phyloP scores from a whole-genome alignment of 2,888 invertebrate species.

The Macroteleia sp. region DNA sequence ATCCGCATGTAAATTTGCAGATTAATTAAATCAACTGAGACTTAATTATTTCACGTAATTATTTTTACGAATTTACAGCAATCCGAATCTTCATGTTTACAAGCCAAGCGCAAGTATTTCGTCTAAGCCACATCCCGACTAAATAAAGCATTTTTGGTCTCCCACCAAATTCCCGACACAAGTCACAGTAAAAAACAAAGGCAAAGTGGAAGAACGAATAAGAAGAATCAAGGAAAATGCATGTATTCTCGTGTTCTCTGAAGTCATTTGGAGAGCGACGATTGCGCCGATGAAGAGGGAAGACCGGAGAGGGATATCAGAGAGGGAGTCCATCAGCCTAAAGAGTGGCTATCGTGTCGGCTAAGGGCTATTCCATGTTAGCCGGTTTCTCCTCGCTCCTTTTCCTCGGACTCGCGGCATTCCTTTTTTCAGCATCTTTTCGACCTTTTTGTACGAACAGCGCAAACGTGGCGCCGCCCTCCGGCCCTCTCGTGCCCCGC shows the following conservation, averaged over 20 bases:
- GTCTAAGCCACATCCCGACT: slow-evolving; percentile 1
- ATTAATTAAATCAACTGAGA: slow-evolving; percentile 2
- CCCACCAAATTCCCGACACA: slow-evolving; percentile 1
- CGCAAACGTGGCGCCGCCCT: slow-evolving; percentile 82
- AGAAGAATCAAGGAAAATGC: slow-evolving; percentile 54
- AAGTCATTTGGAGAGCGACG: slow-evolving; percentile 45
- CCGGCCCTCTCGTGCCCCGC: slow-evolving; percentile 61
- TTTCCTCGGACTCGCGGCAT: slow-evolving; percentile 69
- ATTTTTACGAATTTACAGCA: not conserved
- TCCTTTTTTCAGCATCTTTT: slow-evolving; percentile 65
- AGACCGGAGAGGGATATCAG: slow-evolving; percentile 69
- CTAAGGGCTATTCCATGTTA: slow-evolving; percentile 84
- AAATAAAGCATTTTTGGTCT: slow-evolving; percentile 4
- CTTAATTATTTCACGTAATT: not conserved
- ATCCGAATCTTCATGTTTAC: slow-evolving; percentile 2
- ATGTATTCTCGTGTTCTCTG: slow-evolving; percentile 42
- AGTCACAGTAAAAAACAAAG: slow-evolving; percentile 11
- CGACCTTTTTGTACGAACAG: slow-evolving; percentile 74
- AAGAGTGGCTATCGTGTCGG: slow-evolving; percentile 82
- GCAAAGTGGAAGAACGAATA: slow-evolving; percentile 34
- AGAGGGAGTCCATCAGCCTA: slow-evolving; percentile 80
- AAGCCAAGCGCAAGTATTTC: slow-evolving; percentile 11
- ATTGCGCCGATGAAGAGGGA: slow-evolving; percentile 52
- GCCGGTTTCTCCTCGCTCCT: slow-evolving; percentile 79
- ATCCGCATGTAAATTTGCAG: not conserved